Evolutionary conservation across 1,140 invertebrate species (phyloP).

Genomic region (Triops longicaudatus): DNA sequence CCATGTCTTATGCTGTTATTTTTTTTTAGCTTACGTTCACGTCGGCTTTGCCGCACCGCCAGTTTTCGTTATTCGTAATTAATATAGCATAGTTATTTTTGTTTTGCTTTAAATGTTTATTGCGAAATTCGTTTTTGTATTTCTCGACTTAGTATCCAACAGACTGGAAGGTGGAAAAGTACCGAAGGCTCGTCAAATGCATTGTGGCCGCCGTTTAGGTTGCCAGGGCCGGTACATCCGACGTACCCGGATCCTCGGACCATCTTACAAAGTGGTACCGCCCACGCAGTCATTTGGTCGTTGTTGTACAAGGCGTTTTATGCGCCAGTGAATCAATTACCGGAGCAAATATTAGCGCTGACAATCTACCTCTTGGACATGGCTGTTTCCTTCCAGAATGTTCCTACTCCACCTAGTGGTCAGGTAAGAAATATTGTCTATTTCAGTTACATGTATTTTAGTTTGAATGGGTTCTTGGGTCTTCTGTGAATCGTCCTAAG

Average conservation of each 20-base stretch:
- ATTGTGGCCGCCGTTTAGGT: conserved; percentile 74
- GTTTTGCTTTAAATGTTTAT: no score
- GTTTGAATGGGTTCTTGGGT: not conserved
- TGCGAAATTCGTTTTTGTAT: no score
- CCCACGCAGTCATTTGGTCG: conserved; percentile 75
- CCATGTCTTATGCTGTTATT: no score
- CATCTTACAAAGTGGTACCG: conserved; percentile 61
- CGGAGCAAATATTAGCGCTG: conserved; percentile 76
- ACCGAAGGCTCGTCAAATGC: conserved; percentile 41
- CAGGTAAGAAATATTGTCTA: conserved; percentile 31
- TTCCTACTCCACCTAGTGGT: conserved; percentile 35
- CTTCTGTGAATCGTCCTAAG: not conserved
- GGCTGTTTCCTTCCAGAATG: conserved; percentile 55
- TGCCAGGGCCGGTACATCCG: conserved; percentile 53
- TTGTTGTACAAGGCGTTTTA: conserved; percentile 75
- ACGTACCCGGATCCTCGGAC: conserved; percentile 63
- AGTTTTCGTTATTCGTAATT: no score
- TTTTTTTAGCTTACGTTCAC: no score
- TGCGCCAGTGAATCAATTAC: conserved; percentile 51
- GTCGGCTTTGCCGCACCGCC: no score
- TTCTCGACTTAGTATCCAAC: conserved; percentile 51
- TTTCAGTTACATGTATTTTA: not conserved
- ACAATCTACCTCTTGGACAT: conserved; percentile 79
- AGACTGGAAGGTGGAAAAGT: conserved; percentile 54
- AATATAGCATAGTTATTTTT: no score